Evolutionary conservation across 2,113 vertebrate species (phyloP).

Genomic region (Cichladusa arquata): DNA sequence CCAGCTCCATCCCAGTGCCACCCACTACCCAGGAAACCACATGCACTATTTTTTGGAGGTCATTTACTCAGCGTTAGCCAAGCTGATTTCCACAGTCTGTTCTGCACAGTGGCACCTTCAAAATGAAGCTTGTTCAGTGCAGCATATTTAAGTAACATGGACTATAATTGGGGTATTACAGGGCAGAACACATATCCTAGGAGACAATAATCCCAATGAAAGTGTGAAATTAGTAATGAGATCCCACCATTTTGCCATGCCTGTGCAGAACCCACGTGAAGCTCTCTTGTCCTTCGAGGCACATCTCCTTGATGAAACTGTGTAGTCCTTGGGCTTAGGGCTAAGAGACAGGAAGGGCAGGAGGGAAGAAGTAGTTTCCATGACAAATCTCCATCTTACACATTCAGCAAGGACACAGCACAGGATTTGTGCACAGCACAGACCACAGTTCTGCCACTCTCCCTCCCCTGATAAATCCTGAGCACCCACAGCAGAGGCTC

Average conservation of each 20-base stretch:
- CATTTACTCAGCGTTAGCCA: background rate
- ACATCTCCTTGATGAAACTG: background rate
- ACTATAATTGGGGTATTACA: background rate
- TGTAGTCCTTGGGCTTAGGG: background rate
- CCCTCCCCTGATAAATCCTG: background rate
- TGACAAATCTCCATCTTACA: background rate
- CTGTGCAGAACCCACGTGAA: background rate
- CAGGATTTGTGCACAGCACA: background rate
- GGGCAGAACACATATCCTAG: background rate
- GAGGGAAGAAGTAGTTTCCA: background rate
- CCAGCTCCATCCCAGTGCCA: background rate
- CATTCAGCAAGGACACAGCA: background rate
- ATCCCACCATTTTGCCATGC: background rate
- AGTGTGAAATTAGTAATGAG: background rate
- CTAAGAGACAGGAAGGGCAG: background rate
- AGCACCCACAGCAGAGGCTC: background rate
- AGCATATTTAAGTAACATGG: background rate
- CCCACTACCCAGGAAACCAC: background rate
- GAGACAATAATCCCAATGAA: background rate
- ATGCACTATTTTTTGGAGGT: background rate
- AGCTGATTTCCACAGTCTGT: background rate
- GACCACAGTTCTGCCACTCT: fast-evolving
- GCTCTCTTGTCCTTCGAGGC: background rate
- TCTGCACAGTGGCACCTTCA: background rate
- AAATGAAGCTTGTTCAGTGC: background rate